Base-by-base conservation (phyloP, 2,888 invertebrate genomes). In the Ophion costatus region DNA sequence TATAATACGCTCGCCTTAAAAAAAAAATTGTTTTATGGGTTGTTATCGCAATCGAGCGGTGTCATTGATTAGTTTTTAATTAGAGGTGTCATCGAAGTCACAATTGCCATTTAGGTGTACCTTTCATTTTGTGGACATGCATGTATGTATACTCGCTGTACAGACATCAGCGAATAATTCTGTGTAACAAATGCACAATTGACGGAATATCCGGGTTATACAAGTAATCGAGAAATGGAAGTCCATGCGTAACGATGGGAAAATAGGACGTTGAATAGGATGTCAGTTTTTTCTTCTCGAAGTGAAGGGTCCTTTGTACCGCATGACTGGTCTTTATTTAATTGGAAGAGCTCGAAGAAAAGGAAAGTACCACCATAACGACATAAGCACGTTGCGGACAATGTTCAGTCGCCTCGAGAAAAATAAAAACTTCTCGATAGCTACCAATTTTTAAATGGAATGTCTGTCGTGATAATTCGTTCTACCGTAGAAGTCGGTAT, bases 51-150 rank as follows among this genome's bases (percentile, higher is more conserved):
- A 56, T 51, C 20, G 70, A 70, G n/a, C 20, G 33, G 56, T 17
- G 57, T 51, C 33, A 20, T 56, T n/a, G 51, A 57, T 56, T n/a
- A 70, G 17, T 51, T 70, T 56, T 24, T 56, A 56, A 70, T 57
- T 20, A 17, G 10, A 1, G 70, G 11, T 56, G 11, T 33, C 9
- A 33, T 17, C 11, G 11, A 29, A 57, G 57, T 24, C 51, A 20
- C 57, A 51, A 70, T 70, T 57, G 70, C 56, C n/a, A 56, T 70
- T 70, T 33, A 29, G 10, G 56, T 10, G 17, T 20, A n/a, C 22
- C 56, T 56, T 33, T 56, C n/a, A 45, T 56, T 57, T 4, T n/a
- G 10, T 9, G 9, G n/a, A 33, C n/a, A 56, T 1, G n/a, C 29
- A 51, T 10, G 4, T 7, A 24, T 14, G 22, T 22, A 45, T 11